Base-by-base conservation (phyloP, 2,797 vertebrate genomes). In the Paratrypauchen microcephalus region DNA sequence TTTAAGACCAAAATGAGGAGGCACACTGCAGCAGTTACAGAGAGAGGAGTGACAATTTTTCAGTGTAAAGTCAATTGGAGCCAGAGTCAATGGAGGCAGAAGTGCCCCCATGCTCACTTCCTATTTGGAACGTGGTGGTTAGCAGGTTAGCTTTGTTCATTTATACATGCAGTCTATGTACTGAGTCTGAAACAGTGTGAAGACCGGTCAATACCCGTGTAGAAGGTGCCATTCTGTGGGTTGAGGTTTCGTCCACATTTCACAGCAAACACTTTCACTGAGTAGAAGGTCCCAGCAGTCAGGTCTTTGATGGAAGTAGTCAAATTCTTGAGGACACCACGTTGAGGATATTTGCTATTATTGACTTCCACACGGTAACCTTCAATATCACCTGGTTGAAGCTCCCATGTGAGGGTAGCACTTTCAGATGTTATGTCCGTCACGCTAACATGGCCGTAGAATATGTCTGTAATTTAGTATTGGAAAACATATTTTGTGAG, bases 181-280 rank as follows among this genome's bases (percentile, higher is more conserved):
- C 28, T 30, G 30, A 32, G 30, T 32, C 30, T 32, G 30, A 36
- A 36, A 36, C 32, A 36, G 8, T 9, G 19, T 11, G 39, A 8
- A 28, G 21, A 56, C 16, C 23, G n/a, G 59, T 39, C 0, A 5
- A 5, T 45, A 94, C 93, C 24, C 52, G 91, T 93, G 80, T 87
- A 89, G 81, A 93, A 92, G 39, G 66, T 18, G 16, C 9, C 0
- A 0, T 59, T 73, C 70, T 88, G 74, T 0, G 90, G 73, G 47
- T 88, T 82, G 52, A 93, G 86, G 26, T 81, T 45, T 57, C 93
- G 76, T 0, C 0, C 1, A 68, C 93, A 94, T 67, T 92, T 93
- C 0, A 92, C 68, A 0, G 93, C 75, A 69, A 87, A 79, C 47
- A 94, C 89, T 71, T 85, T 60, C 54, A 92, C 71, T 0, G 0